Conservation (phyloP, 2,113 vertebrate genomes). For the Alexandromys fortis region DNA sequence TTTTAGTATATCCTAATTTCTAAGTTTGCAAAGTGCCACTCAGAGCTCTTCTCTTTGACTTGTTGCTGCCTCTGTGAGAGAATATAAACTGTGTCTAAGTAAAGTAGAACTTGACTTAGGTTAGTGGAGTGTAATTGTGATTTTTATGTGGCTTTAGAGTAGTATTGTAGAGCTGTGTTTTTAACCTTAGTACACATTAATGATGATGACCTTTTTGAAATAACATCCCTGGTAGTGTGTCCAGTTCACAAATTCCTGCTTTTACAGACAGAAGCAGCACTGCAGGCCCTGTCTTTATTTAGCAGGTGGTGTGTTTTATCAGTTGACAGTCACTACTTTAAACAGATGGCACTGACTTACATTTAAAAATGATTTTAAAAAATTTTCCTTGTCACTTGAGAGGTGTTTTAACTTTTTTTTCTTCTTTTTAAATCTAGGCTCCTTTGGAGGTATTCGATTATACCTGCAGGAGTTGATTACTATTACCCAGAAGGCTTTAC, state of each 20-base stretch:
- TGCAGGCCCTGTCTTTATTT: background rate
- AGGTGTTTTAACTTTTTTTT: background rate
- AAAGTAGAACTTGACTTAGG: background rate
- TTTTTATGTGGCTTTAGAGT: background rate
- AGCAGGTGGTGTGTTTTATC: background rate
- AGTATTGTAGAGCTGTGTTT: conserved; percentile 3
- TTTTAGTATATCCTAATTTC: background rate
- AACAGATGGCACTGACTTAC: background rate
- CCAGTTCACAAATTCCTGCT: background rate
- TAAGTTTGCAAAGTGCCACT: background rate
- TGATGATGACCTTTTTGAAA: background rate
- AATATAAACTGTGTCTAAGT: background rate
- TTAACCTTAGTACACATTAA: background rate
- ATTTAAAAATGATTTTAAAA: background rate
- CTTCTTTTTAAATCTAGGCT: conserved; percentile 84
- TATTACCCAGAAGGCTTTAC: conserved; percentile 95
- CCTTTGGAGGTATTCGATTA: conserved; percentile 95
- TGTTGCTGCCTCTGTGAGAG: background rate
- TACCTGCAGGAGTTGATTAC: conserved; percentile 96
- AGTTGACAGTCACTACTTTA: conserved; percentile 13
- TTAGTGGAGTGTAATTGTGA: background rate
- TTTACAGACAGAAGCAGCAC: background rate
- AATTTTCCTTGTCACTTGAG: background rate
- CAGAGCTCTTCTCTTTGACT: background rate
- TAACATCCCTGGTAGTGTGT: background rate